phyloP scores from a whole-genome alignment of 1,140 invertebrate species.

The Drosophila hydei region DNA sequence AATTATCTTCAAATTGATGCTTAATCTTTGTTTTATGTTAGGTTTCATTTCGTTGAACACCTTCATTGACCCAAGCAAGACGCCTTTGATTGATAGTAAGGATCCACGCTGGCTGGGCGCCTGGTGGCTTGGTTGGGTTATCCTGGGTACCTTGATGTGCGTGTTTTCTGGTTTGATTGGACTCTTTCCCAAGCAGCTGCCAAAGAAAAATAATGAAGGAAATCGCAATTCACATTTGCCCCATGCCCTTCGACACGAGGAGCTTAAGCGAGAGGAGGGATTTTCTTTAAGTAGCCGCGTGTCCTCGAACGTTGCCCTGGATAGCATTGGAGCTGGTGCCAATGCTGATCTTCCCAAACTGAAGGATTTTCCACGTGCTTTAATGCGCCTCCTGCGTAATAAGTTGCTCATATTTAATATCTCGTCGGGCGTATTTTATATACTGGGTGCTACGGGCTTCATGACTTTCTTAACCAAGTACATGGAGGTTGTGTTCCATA shows the following conservation, averaged over 20 bases:
- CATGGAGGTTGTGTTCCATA: slow-evolving; percentile 89
- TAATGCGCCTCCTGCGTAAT: slow-evolving; percentile 86
- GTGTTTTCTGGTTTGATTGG: slow-evolving; percentile 86
- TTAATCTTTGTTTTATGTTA: slow-evolving; percentile 62
- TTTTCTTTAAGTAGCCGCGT: slow-evolving; percentile 65
- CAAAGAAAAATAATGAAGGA: slow-evolving; percentile 46
- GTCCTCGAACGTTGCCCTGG: slow-evolving; percentile 69
- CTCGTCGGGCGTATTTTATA: slow-evolving; percentile 86
- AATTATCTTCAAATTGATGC: background rate
- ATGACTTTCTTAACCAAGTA: slow-evolving; percentile 90
- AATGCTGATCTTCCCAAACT: slow-evolving; percentile 67
- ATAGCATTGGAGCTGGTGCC: slow-evolving; percentile 59
- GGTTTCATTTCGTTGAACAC: slow-evolving; percentile 87
- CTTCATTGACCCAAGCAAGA: slow-evolving; percentile 87
- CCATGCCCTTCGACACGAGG: slow-evolving; percentile 71
- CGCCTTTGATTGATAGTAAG: slow-evolving; percentile 86
- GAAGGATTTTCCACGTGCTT: slow-evolving; percentile 85
- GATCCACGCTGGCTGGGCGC: slow-evolving; percentile 89
- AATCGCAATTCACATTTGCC: slow-evolving; percentile 74
- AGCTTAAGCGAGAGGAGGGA: slow-evolving; percentile 70
- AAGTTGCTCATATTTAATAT: slow-evolving; percentile 87
- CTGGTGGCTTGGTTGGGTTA: slow-evolving; percentile 89
- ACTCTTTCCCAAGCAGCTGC: slow-evolving; percentile 86
- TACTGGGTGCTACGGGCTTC: slow-evolving; percentile 88
- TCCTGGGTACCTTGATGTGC: slow-evolving; percentile 86